These are phyloP conservation scores for Temnopleurus reevesii DNA, from an alignment of 53 echinoderm and acorn worm species.

Conservation along the genomic window DNA sequence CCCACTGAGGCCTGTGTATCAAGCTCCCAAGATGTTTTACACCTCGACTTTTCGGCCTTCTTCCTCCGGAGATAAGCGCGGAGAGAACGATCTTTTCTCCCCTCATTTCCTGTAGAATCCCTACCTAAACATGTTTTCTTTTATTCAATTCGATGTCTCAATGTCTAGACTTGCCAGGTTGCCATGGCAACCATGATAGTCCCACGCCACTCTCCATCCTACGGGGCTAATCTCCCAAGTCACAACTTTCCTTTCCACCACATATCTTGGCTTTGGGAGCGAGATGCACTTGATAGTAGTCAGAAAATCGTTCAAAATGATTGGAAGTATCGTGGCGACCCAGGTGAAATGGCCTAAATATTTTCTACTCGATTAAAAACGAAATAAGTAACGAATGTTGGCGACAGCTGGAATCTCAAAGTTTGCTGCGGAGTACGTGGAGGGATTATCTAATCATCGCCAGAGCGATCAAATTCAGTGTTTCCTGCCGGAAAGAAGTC, in stretches of 20 bases:
- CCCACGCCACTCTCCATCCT: conserved; percentile 49
- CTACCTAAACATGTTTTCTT: conserved; percentile 41
- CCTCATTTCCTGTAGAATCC: conserved; percentile 43
- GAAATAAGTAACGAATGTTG: not conserved
- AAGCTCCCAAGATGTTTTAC: not conserved
- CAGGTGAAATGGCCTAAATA: not conserved
- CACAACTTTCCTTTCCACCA: conserved; percentile 25
- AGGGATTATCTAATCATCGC: not conserved
- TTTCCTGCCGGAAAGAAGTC: not conserved
- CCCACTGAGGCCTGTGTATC: not conserved
- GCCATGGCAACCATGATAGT: conserved; percentile 26
- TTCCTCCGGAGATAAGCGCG: conserved; percentile 25
- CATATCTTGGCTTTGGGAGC: conserved; percentile 14
- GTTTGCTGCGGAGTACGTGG: not conserved
- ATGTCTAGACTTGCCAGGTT: conserved; percentile 62
- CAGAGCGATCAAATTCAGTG: not conserved
- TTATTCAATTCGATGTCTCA: conserved; percentile 52
- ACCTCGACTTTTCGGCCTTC: conserved; percentile 23
- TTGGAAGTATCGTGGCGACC: not conserved
- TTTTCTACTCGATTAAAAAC: conserved; percentile 1
- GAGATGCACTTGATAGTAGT: not conserved
- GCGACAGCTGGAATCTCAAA: not conserved
- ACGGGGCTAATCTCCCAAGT: conserved; percentile 42
- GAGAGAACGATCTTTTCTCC: conserved; percentile 41
- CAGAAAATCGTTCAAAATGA: not conserved